Base-by-base conservation (phyloP, 1,140 invertebrate species). In the Temnothorax nylanderi region DNA sequence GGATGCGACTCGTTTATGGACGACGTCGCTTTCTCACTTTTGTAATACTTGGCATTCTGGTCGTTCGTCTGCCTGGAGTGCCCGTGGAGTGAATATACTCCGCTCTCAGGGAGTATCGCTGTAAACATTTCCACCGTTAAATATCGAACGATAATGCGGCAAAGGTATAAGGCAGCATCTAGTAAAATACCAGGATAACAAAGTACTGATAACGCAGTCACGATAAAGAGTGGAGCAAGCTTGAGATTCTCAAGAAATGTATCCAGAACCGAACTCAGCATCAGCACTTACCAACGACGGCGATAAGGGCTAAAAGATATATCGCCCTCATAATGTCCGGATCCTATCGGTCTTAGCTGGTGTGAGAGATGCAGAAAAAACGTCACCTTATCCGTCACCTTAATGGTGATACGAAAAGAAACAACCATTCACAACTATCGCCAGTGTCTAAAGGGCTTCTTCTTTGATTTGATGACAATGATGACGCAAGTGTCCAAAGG, bases 31-130 rank as follows among this genome's bases (percentile, higher is more conserved):
- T 84, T 84, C 4, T 72, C 10, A 60, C 34, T 72, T 4, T 71
- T 82, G 7, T 44, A 58, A 56, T 54, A 44, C 3, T 72, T 82
- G 26, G 26, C 41, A 64, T 65, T 44, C 3, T 69, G 47, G 44
- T 11, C 8, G 7, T 49, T 16, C 10, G 26, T 51, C n/a, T 84
- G 54, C 41, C 10, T 72, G 21, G 41, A 58, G 11, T n/a, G n/a
- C n/a, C 3, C 10, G 0, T n/a, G 7, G 4, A n/a, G 26, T 26
- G 37, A 44, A 21, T 13, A 37, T 16, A 49, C 21, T 84, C 69
- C 69, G n/a, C 54, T 84, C 37, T 84, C 54, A 47, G 67, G 18
- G 5, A 82, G 0, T 56, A 7, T 60, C 32, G 18, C 69, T 74
- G n/a, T 10, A 74, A 49, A 10, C 13, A 65, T 77, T 77, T 62